Evolutionary conservation across 2,797 vertebrate species (phyloP), one percentile per base, ranked within the genome.

Genomic region (Anolis apletophallus): DNA sequence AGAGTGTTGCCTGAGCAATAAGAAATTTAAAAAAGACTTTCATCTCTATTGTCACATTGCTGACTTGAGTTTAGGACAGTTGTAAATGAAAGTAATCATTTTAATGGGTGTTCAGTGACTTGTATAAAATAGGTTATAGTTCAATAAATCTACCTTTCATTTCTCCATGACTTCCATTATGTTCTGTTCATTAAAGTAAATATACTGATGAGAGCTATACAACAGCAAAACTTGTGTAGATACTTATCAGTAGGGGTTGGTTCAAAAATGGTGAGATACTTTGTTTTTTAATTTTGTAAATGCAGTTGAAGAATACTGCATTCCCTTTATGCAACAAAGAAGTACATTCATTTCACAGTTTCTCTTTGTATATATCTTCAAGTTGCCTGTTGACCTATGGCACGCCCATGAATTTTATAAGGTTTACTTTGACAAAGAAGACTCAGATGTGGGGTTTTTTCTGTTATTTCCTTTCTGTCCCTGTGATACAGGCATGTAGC

Each of bases 21-120:
- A 34, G 12, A 55, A 68, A 76, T 1, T n/a, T 3, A 73, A 5
- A 80, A 50, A 17, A 85, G 67, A 11, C 84, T 85, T 79, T 85
- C 29, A 64, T 88, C 92, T 80, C 1, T 61, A 85, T 81, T 16
- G 17, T 59, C 14, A 78, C 16, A 2, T 34, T 55, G 59, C 26
- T 72, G 80, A 85, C 85, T 87, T 87, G 84, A 0, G 9, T 82
- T 91, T 85, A 67, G n/a, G 50, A 87, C 50, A 93, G 26, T 32
- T 81, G 36, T 46, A 11, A 87, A 2, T 40, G 88, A 90, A 86
- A 74, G 55, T 91, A 71, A 64, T 91, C 86, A 52, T 26, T 6
- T 87, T 76, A 74, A 75, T 74, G 46, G 59, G 36, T 85, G 54
- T 59, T 61, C 36, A 59, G 76, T 57, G 52, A 72, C 71, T 61